These are phyloP conservation scores for Cryptocephalus primarius DNA, from an alignment of 2,888 invertebrate genomes.

Conservation along the genomic window DNA sequence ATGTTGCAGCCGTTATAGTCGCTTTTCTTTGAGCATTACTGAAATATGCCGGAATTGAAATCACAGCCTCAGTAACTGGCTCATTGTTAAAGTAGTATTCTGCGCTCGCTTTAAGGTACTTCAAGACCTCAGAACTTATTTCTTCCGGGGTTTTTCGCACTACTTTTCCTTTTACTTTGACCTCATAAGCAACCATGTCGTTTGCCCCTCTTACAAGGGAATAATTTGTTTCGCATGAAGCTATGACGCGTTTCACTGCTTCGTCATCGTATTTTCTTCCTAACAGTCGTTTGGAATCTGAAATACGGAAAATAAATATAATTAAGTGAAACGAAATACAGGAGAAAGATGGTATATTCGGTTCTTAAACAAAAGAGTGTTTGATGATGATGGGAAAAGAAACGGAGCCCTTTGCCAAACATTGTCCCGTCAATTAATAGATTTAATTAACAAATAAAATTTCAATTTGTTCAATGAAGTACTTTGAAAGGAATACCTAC, in stretches of 20 bases:
- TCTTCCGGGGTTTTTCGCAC: conserved; percentile 10
- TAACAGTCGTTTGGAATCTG: conserved; percentile 3
- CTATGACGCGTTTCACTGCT: neutral
- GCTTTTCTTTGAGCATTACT: conserved; percentile 13
- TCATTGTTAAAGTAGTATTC: conserved; percentile 5
- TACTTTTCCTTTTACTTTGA: neutral
- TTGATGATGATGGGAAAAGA: too few relatives aligned
- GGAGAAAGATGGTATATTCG: too few relatives aligned
- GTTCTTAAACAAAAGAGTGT: too few relatives aligned
- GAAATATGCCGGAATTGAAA: conserved; percentile 13
- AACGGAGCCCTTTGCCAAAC: too few relatives aligned
- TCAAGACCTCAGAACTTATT: conserved; percentile 12
- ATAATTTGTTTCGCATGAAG: neutral
- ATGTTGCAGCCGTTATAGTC: conserved; percentile 10
- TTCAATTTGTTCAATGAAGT: too few relatives aligned
- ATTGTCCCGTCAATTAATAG: too few relatives aligned
- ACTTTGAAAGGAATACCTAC: too few relatives aligned
- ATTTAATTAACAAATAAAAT: too few relatives aligned
- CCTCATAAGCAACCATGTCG: conserved; percentile 1
- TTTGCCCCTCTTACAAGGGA: neutral
- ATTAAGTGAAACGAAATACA: too few relatives aligned
- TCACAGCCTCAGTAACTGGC: conserved; percentile 12
- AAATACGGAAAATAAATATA: too few relatives aligned
- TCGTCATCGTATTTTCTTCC: conserved; percentile 1
- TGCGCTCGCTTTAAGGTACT: conserved; percentile 9